Conservation (phyloP, 2,888 invertebrate species). For the Rhorus exstirpatorius region DNA sequence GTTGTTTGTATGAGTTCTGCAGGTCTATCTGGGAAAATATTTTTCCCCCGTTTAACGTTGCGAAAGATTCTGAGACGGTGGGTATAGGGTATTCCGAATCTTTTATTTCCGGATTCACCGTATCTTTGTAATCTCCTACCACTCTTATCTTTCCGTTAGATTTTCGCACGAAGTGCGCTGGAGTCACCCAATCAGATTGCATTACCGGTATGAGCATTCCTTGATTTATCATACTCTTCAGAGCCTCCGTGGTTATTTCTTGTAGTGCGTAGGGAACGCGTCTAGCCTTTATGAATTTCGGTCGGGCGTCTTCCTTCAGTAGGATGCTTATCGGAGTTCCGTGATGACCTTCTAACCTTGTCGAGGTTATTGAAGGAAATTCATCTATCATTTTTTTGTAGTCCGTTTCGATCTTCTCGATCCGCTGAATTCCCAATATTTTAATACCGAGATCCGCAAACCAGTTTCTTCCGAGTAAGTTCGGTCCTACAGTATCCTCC, state of each 20-base stretch:
- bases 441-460: conserved; percentile 41
- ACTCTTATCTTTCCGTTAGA: conserved; percentile 32
- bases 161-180: conserved; percentile 67
- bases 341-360: conserved; percentile 12
- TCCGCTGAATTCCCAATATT: conserved; percentile 41
- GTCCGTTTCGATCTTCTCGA: conserved; percentile 12
- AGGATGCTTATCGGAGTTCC: conserved; percentile 6
- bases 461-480: conserved; percentile 52
- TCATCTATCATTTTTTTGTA: conserved; percentile 19
- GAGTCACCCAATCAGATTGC: conserved; percentile 69
- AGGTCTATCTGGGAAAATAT: no score
- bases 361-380: conserved; percentile 26
- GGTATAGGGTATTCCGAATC: no score
- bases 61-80: no score
- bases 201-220: conserved; percentile 44
- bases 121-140: no score
- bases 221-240: conserved; percentile 49
- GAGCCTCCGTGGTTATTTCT: conserved; percentile 33
- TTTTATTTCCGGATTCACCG: no score
- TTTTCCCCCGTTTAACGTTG: no score
- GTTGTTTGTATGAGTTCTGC: no score
- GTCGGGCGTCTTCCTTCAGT: conserved; percentile 40
- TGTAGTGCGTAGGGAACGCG: conserved; percentile 48
- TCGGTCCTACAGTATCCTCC: conserved; percentile 37
- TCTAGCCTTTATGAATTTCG: conserved; percentile 17